These are phyloP conservation scores for Nomada fabriciana DNA, from an alignment of 2,888 invertebrate species.

Conservation along the genomic window DNA sequence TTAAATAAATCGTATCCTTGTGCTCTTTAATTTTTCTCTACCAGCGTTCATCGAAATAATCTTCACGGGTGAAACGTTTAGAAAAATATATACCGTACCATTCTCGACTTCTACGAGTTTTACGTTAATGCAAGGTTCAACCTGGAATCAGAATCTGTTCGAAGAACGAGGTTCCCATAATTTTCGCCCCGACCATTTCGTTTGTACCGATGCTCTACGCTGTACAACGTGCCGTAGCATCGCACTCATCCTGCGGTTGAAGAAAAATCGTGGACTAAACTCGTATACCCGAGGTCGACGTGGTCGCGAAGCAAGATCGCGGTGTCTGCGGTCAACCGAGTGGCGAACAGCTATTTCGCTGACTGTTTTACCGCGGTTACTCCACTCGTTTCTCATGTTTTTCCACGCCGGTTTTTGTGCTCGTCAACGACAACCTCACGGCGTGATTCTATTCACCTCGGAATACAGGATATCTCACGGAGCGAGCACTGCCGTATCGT, in stretches of 20 bases:
- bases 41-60: too few relatives aligned
- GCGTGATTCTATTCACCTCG: conserved; percentile 59
- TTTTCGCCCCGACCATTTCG: conserved; percentile 8
- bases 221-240: background rate
- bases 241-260: background rate
- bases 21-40: too few relatives aligned
- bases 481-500: background rate
- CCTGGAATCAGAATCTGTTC: background rate
- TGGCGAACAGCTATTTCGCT: conserved; percentile 50
- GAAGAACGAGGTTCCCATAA: conserved; percentile 10
- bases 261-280: conserved; percentile 20
- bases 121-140: background rate
- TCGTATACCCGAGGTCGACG: conserved; percentile 2
- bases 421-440: conserved; percentile 41
- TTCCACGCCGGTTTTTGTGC: conserved; percentile 45
- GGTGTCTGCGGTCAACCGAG: conserved; percentile 54
- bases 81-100: too few relatives aligned
- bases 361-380: conserved; percentile 59
- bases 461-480: conserved; percentile 33
- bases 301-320: conserved; percentile 29
- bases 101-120: too few relatives aligned
- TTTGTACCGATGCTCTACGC: conserved; percentile 1
- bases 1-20: too few relatives aligned
- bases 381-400: conserved; percentile 53
- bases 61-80: too few relatives aligned